Evolutionary conservation across 2,888 invertebrate species (phyloP).

Genomic region (Atrina japonica): DNA sequence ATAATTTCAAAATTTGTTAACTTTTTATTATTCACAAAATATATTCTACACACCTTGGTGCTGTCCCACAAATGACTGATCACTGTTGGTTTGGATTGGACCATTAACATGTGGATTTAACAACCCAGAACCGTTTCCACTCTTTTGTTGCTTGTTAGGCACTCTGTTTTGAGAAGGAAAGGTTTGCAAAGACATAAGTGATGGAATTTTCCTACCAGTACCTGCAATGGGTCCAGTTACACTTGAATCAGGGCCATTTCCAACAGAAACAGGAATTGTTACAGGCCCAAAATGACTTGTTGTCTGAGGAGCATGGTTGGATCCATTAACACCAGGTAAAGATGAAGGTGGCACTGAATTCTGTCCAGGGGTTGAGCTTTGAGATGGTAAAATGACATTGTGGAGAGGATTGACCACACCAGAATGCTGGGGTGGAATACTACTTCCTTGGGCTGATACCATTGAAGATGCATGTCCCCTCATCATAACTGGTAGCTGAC

Average conservation of each 20-base stretch:
- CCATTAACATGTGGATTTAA: slow-evolving; percentile 11
- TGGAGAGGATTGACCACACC: too few species aligned
- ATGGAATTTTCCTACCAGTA: slow-evolving; percentile 44
- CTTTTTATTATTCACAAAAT: too few species aligned
- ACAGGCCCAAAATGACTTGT: slow-evolving; percentile 19
- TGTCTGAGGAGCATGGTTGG: slow-evolving; percentile 28
- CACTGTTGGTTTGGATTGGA: not conserved
- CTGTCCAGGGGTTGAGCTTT: slow-evolving; percentile 18
- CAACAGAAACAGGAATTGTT: slow-evolving; percentile 5
- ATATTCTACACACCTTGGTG: slow-evolving; percentile 15
- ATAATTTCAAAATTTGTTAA: too few species aligned
- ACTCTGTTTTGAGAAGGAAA: slow-evolving; percentile 34
- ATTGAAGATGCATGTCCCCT: slow-evolving; percentile 30
- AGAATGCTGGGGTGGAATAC: too few species aligned
- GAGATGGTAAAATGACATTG: slow-evolving; percentile 18
- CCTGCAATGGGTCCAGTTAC: slow-evolving; percentile 21
- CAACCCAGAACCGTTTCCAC: slow-evolving; percentile 7
- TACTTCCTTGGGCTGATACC: slow-evolving; percentile 23
- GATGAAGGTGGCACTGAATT: slow-evolving; percentile 28
- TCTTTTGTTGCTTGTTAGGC: slow-evolving; percentile 2
- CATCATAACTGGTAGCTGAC: slow-evolving; percentile 29
- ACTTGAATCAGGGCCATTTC: slow-evolving; percentile 19
- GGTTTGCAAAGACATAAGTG: slow-evolving; percentile 57
- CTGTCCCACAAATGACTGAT: not conserved
- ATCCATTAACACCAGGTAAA: slow-evolving; percentile 25